phyloP scores from a whole-genome alignment of 2,113 vertebrate species.

The Daboia siamensis region DNA sequence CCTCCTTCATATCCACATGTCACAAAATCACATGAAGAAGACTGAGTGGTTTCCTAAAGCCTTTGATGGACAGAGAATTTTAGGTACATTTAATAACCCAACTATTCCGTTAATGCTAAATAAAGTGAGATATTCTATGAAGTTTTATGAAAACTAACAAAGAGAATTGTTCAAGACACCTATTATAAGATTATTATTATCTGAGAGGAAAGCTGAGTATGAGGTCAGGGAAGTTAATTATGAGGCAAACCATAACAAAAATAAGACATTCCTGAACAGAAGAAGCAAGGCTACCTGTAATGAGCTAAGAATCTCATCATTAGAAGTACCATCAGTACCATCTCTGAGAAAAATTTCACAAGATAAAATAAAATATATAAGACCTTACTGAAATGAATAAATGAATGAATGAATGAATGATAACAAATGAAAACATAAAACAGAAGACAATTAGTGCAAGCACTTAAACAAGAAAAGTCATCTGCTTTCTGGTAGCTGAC shows the following conservation, averaged over 20 bases:
- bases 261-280: neutral
- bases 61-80: neutral
- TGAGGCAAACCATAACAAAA: neutral
- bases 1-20: neutral
- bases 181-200: neutral
- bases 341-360: neutral
- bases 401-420: neutral
- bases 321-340: neutral
- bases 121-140: neutral
- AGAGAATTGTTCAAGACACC: neutral
- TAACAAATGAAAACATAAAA: too few species aligned
- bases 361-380: neutral
- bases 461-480: too few species aligned
- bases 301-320: neutral
- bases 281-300: neutral
- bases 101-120: neutral
- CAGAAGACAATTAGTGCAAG: too few species aligned
- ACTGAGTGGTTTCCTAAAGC: neutral
- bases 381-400: neutral
- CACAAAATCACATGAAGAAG: neutral
- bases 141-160: neutral
- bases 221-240: neutral
- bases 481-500: too few species aligned
- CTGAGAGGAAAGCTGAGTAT: neutral
- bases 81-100: neutral